Evolutionary conservation across 1,140 invertebrate species (phyloP), one percentile per base, ranked within the genome.

Genomic region (Dermatophagoides farinae): DNA sequence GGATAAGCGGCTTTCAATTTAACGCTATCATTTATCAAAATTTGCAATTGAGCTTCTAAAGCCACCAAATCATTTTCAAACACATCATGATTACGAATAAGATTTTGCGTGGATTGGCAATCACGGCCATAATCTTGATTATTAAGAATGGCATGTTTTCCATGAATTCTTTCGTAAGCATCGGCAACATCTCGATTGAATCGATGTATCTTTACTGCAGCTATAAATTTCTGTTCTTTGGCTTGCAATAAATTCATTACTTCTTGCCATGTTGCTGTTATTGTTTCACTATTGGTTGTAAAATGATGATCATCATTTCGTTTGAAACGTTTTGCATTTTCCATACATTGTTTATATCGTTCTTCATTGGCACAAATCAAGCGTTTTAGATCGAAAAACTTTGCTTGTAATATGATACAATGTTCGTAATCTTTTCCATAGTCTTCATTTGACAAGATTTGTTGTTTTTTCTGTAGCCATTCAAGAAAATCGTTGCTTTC

Each of bases 361-460:
- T 97, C 90, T 0, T 85, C 81, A 0, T 89, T 90, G 39, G 85
- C 82, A 68, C 93, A 88, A 18, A 97, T 84, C 57, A 83, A 78
- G 67, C 90, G 85, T 65, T 91, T 90, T 55, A 97, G 83, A 70
- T 97, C 91, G 65, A 95, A 88, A 73, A 97, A 98, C 75, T 95
- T 96, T 25, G 83, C 83, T 68, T 88, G 82, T 20, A 96, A 70
- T 69, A 88, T 82, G 73, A 90, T 72, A 31, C 96, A 72, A 75
- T 97, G 92, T 71, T 97, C 93, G 70, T 90, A 96, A 75, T 97
- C 92, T 70, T 89, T 86, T 8, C 92, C 92, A 72, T 91, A 97
- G 71, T 98, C 93, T 69, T 97, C 91, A 40, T 84, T 88, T 4
- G 82, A 82, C 9, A 90, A 91, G 0, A 82, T 81, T 65, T 85